These are phyloP conservation scores for Tetranychus truncatus DNA, from an alignment of 2,888 invertebrate genomes.

Conservation along the genomic window DNA sequence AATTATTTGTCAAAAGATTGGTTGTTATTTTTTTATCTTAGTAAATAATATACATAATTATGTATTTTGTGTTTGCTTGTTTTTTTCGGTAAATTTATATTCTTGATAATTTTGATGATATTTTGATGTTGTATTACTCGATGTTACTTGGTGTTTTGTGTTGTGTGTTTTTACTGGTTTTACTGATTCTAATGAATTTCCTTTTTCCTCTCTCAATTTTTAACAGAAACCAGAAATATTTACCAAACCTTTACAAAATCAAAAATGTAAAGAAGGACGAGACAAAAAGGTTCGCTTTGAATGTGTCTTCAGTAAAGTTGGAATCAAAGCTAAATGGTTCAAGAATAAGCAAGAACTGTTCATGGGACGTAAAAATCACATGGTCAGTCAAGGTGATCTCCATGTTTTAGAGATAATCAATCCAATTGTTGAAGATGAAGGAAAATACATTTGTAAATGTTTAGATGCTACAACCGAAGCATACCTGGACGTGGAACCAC, in stretches of 20 bases:
- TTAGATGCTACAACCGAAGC: conserved; percentile 70
- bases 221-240: conserved; percentile 74
- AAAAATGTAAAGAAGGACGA: conserved; percentile 82
- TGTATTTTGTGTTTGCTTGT: not conserved
- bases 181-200: not conserved
- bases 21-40: not conserved
- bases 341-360: conserved; percentile 64
- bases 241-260: conserved; percentile 81
- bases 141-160: not conserved
- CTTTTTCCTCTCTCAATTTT: not conserved
- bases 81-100: conserved; percentile 1
- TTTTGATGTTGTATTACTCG: not conserved
- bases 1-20: not conserved
- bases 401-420: conserved; percentile 72
- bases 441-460: conserved; percentile 87
- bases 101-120: conserved; percentile 8
- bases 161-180: not conserved
- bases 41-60: not conserved
- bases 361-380: conserved; percentile 86
- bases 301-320: conserved; percentile 82
- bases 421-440: conserved; percentile 89
- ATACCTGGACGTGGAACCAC: conserved; percentile 85
- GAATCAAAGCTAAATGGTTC: conserved; percentile 46
- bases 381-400: conserved; percentile 72
- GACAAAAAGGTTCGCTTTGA: conserved; percentile 85